Evolutionary conservation across 2,888 invertebrate genomes (phyloP).

Genomic region (Leptopilina myrica): DNA sequence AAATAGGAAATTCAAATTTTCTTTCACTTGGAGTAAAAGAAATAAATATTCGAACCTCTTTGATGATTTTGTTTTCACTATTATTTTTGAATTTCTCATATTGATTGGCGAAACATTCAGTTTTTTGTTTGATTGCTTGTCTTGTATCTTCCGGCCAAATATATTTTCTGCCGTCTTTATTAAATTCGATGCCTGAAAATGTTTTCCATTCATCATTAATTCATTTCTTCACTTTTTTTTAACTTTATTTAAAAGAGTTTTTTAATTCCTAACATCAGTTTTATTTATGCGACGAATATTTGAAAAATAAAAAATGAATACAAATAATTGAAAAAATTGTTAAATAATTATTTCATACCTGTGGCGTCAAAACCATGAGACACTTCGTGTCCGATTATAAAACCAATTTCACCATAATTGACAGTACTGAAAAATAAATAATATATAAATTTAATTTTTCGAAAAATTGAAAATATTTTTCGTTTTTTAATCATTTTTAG

Average conservation of each 20-base stretch:
- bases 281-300: too few relatives aligned
- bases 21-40: too few relatives aligned
- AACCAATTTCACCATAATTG: slow-evolving; percentile 12
- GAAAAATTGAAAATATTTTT: neutral
- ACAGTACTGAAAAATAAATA: neutral
- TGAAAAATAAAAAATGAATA: too few relatives aligned
- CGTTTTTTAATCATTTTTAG: neutral
- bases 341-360: neutral
- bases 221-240: neutral
- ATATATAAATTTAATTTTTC: neutral
- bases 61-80: neutral
- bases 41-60: neutral
- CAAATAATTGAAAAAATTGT: too few relatives aligned
- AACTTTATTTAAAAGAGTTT: too few relatives aligned
- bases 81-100: neutral
- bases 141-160: neutral
- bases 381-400: slow-evolving; percentile 3
- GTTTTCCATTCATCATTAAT: neutral
- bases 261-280: too few relatives aligned
- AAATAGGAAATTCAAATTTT: too few relatives aligned
- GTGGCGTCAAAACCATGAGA: neutral
- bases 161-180: neutral
- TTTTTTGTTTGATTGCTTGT: neutral
- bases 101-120: neutral
- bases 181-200: neutral